These are phyloP conservation scores for Arion vulgaris DNA, from an alignment of 1,140 invertebrate genomes.

Conservation along the genomic window DNA sequence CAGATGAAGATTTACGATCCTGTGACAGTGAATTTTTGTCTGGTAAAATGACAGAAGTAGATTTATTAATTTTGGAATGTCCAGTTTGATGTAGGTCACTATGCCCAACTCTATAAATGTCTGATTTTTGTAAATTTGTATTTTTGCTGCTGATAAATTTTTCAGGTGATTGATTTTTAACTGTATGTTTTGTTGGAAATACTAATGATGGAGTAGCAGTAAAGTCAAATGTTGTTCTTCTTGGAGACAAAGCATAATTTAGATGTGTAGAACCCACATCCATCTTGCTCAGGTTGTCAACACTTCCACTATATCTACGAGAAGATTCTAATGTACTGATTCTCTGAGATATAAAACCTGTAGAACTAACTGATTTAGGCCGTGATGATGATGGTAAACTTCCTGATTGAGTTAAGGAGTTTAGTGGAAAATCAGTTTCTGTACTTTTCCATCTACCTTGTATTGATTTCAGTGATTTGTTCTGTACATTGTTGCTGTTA, in stretches of 20 bases:
- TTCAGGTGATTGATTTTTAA: neutral
- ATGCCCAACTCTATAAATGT: too few species aligned
- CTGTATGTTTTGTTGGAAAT: neutral
- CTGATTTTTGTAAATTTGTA: neutral
- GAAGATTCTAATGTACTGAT: neutral
- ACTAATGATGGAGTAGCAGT: neutral
- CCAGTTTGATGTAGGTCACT: too few species aligned
- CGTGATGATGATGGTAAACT: neutral
- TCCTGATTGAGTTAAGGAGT: neutral
- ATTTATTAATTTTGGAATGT: too few species aligned
- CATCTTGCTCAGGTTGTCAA: neutral
- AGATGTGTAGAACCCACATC: neutral
- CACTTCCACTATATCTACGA: neutral
- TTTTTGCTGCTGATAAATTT: neutral
- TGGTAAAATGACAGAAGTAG: neutral
- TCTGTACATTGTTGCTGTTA: slow-evolving; percentile 6
- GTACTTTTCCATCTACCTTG: slow-evolving; percentile 33
- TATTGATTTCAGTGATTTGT: slow-evolving; percentile 28
- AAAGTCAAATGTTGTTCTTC: slow-evolving; percentile 4
- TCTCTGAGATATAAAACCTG: neutral
- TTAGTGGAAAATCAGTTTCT: too few species aligned
- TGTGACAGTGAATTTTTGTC: neutral
- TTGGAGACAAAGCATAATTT: slow-evolving; percentile 32
- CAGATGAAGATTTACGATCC: neutral
- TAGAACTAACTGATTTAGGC: neutral